Evolutionary conservation across 2,113 vertebrate species (phyloP), one percentile per base, ranked within the genome.

Genomic region (Pithys albifrons): DNA sequence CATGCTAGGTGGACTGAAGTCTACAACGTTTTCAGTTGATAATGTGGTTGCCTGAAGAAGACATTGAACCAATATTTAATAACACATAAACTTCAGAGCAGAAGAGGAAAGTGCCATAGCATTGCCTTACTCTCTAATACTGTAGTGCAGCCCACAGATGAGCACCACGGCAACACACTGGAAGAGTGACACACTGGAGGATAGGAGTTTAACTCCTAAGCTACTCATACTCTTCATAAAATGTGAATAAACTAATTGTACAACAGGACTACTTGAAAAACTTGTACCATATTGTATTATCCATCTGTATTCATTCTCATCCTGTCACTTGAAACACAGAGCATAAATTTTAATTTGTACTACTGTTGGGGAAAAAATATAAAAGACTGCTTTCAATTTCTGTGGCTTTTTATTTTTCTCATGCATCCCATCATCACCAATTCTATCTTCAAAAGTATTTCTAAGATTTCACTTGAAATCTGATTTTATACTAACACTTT

Each of bases 301-400:
- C 18, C 10, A 29, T 4, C 19, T 33, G 4, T 33, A 41, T 64
- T 72, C 12, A 48, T 82, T 76, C 31, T 14, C 0, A 0, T 67
- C 31, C 13, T 58, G 12, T 59, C 3, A 59, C 23, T 75, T 51
- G 49, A 77, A 80, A 84, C 37, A 58, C 0, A 76, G 9, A 72
- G 2, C 3, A 33, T 54, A 7, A 41, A 51, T n/a, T 49, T 80
- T 57, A 66, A 73, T 80, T 66, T 15, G 23, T 65, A 45, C 6
- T 74, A 18, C 4, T 3, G 39, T 7, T 12, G 23, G 31, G 31
- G 48, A 85, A 65, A 51, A 58, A 55, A 6, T 6, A 23, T 27
- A 39, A 7, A 24, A n/a, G 2, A 25, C 11, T 2, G 0, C 1
- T 45, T 92, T 76, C 3, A 12, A 45, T 12, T 66, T 22, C 23